phyloP scores from a whole-genome alignment of 2,888 invertebrate species.

The Unio pictorum region DNA sequence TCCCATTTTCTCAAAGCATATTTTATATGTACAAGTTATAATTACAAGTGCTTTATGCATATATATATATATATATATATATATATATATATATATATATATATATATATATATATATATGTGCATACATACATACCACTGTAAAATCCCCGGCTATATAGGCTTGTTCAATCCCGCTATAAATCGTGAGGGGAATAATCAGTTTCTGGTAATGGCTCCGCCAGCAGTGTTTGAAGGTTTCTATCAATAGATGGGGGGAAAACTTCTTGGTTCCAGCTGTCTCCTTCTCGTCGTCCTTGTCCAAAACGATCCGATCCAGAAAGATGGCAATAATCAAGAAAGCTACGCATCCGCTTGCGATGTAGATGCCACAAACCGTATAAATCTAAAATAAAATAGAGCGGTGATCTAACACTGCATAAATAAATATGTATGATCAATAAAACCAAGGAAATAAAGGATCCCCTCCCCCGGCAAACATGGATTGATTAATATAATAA shows the following conservation, averaged over 20 bases:
- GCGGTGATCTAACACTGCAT: background rate
- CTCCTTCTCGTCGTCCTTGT: conserved; percentile 39
- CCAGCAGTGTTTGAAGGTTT: conserved; percentile 91
- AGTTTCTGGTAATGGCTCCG: conserved; percentile 89
- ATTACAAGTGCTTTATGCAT: too few species aligned
- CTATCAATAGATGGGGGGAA: conserved; percentile 46
- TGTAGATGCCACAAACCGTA: conserved; percentile 90
- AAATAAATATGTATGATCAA: background rate
- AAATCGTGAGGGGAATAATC: conserved; percentile 94
- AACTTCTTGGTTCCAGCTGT: conserved; percentile 23
- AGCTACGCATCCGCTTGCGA: conserved; percentile 88
- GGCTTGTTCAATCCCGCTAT: conserved; percentile 98
- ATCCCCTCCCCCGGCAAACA: background rate
- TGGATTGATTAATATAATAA: too few species aligned
- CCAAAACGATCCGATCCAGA: conserved; percentile 78
- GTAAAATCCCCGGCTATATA: conserved; percentile 87
- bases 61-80: too few species aligned
- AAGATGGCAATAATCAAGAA: conserved; percentile 89
- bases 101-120: too few species aligned
- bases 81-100: too few species aligned
- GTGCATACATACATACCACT: conserved; percentile 69
- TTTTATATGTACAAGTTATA: too few species aligned
- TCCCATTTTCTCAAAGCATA: too few species aligned
- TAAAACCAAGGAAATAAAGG: background rate
- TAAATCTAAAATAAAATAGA: conserved; percentile 76